Conservation (phyloP, 2,888 invertebrate genomes). For the Dryocosmus kuriphilus region DNA sequence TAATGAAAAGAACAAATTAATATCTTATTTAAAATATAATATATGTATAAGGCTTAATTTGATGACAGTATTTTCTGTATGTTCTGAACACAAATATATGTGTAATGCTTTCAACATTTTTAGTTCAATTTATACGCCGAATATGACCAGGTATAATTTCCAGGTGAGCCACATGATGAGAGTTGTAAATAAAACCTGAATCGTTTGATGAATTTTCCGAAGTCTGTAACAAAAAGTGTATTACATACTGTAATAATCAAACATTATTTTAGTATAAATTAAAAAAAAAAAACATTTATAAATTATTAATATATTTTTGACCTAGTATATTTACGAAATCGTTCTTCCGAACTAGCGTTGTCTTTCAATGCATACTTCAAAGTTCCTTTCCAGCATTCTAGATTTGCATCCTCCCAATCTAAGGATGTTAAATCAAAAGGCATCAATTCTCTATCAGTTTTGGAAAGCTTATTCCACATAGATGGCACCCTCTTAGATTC, state of each 20-base stretch:
- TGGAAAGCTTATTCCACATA: conserved; percentile 79
- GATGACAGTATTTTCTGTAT: too few species aligned
- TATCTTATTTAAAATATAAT: too few species aligned
- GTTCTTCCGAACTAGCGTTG: not conserved
- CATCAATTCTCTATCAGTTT: conserved; percentile 82
- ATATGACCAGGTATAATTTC: not conserved
- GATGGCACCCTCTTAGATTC: conserved; percentile 81
- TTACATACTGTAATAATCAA: not conserved
- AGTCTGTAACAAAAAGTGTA: not conserved
- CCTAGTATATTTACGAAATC: conserved; percentile 3
- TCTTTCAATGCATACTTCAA: conserved; percentile 4
- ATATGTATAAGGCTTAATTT: not conserved
- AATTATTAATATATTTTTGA: not conserved
- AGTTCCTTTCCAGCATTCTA: not conserved
- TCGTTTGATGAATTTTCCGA: not conserved
- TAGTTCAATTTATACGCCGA: too few species aligned
- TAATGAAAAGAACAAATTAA: too few species aligned
- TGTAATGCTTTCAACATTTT: too few species aligned
- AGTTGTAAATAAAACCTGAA: not conserved
- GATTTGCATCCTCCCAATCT: conserved; percentile 80
- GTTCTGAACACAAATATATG: too few species aligned
- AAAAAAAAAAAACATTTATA: not conserved
- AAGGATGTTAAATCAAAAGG: conserved; percentile 85
- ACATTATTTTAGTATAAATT: not conserved
- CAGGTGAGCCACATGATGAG: not conserved